Evolutionary conservation across 2,797 vertebrate species (phyloP), one percentile per base, ranked within the genome.

Genomic region (Eulemur albifrons): DNA sequence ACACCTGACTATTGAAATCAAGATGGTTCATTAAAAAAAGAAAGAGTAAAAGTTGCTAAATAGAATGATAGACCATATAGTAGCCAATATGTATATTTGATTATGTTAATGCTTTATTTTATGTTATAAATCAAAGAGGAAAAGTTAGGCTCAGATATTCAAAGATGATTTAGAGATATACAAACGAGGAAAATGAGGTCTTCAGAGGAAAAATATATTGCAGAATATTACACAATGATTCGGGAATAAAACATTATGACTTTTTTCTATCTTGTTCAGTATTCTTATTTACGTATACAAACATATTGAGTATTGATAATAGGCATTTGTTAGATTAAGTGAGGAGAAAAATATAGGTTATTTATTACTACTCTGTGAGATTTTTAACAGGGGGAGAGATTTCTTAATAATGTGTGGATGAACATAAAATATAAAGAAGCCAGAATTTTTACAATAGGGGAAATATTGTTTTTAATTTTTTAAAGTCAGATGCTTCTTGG

Each of bases 1-100:
- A 75, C 54, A 91, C 10, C 63, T 96, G 48, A 94, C 94, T 80
- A 25, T 27, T 43, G 38, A 90, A 7, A 89, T 82, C 77, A 91
- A 89, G 65, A 75, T 11, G 14, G 9, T 91, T 97, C 73, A 63
- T 77, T 54, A 27, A 21, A 27, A 27, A 81, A 94, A 57, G 27
- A 75, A 91, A 80, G 5, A 52, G 12, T 32, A 85, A 20, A 17
- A 59, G 27, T 82, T 92, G 25, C 27, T 85, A 92, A 96, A n/a
- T 65, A 21, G 69, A 93, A 94, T 93, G 69, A 83, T 5, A 59
- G 48, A 61, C 89, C 10, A 0, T 92, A n/a, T 59, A 90, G 95
- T 21, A 63, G 32, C 2, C 25, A 82, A 43, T 43, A 45, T 48
- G 72, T 1, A 63, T 77, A 89, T 96, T 93, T 85, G 1, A 3